phyloP scores from a whole-genome alignment of 2,113 vertebrate genomes.

The Herpetotheres cachinnans region DNA sequence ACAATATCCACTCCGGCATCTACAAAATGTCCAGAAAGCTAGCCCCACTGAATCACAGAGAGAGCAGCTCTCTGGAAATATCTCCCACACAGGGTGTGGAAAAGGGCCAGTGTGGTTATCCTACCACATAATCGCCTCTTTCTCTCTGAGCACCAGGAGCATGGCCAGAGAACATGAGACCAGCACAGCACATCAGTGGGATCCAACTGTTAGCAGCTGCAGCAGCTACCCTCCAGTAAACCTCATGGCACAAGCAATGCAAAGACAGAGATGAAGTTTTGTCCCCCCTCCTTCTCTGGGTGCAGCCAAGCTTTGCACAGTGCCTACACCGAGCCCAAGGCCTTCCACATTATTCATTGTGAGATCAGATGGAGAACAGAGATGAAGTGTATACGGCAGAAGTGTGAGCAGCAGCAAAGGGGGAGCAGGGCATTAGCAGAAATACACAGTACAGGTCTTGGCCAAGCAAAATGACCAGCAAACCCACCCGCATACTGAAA shows the following conservation, averaged over 20 bases:
- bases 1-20: neutral
- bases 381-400: neutral
- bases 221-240: neutral
- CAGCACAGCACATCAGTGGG: neutral
- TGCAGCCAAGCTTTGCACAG: neutral
- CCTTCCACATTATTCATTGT: neutral
- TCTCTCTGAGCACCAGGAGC: neutral
- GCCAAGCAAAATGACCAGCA: neutral
- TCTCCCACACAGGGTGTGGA: neutral
- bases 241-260: neutral
- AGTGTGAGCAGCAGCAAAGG: neutral
- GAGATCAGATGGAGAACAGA: neutral
- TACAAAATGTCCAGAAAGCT: neutral
- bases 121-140: neutral
- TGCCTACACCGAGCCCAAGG: fast-evolving
- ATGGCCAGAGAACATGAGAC: neutral
- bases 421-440: neutral
- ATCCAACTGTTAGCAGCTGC: fast-evolving
- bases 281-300: neutral
- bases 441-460: neutral
- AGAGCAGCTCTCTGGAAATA: neutral
- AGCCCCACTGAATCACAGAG: neutral
- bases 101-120: neutral
- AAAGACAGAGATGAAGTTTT: neutral
- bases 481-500: neutral